Evolutionary conservation across 1,140 invertebrate genomes (phyloP), one percentile per base, ranked within the genome.

Genomic region (Globodera rostochiensis): DNA sequence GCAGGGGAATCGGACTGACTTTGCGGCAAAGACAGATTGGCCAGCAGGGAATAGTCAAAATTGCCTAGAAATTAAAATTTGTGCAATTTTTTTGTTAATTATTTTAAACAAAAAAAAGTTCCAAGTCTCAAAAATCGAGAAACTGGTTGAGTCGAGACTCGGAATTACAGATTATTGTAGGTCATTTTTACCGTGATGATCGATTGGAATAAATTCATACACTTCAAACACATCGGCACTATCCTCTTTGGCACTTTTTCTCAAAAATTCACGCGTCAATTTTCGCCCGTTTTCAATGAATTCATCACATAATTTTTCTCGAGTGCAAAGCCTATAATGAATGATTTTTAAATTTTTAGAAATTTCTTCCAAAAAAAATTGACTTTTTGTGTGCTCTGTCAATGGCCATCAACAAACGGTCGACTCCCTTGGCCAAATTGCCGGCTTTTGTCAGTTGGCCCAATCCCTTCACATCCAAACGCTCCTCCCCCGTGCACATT

Each of bases 401-500:
- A 45, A 74, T 50, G n/a, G 86, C 87, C 49, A 84, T 74, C 4
- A 88, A 77, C 53, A 88, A 75, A 6, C 80, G 45, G 79, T 88
- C 87, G 6, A 89, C 53, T 57, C 86, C 85, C 60, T 82, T 79
- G 49, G 82, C 75, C 70, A 88, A 79, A 67, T 88, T 87, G 21
- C 87, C 87, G 46, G 87, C 83, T 69, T 86, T 85, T 9, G 85
- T 87, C 84, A 89, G 85, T 46, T 85, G 80, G 50, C 87, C 85
- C 80, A 86, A 79, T 79, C 74, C 19, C 21, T 60, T 76, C 50
- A 89, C 80, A 45, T 87, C 80, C n/a, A 89, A 73, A 19, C 85
- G 80, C 60, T 88, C 87, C 57, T 88, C 87, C 45, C 88, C 87
- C 36, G 85, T 84, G 74, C 87, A 88, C 84, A 88, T 86, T 25